Percentiles rank a stretch among this genome's conserved stretches.
These are phyloP conservation scores for Drosophila ironensis DNA, from an alignment of 1,140 invertebrate species.

Conservation along the genomic window DNA sequence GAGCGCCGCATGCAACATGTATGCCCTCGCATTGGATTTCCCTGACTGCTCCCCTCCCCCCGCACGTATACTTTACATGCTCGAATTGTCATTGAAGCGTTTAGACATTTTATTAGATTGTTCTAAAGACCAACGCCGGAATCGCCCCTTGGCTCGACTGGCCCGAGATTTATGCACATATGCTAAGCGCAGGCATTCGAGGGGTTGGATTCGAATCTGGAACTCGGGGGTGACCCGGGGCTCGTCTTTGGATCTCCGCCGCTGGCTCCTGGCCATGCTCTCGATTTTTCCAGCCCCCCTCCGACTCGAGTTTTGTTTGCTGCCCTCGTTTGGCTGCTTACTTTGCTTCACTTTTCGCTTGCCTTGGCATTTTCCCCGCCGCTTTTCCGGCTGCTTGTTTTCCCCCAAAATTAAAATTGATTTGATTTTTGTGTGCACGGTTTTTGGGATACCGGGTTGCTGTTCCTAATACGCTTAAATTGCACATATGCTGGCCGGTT, in stretches of 20 bases:
- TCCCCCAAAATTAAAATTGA: constrained; percentile 76
- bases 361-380: constrained; percentile 60
- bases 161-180: constrained; percentile 74
- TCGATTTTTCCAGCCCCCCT: constrained; percentile 6
- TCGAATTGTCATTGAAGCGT: constrained; percentile 80
- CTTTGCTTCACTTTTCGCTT: constrained; percentile 53
- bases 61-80: constrained; percentile 60
- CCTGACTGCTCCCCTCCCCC: not conserved
- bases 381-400: constrained; percentile 48
- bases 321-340: not conserved
- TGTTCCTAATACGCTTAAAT: constrained; percentile 51
- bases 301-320: constrained; percentile 7
- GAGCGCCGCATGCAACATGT: constrained; percentile 77
- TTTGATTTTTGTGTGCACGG: constrained; percentile 67
- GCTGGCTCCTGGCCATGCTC: constrained; percentile 24
- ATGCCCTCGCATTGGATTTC: constrained; percentile 18
- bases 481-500: constrained; percentile 50
- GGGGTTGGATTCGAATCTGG: constrained; percentile 42
- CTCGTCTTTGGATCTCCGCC: constrained; percentile 30
- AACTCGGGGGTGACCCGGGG: constrained; percentile 41
- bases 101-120: constrained; percentile 80
- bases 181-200: constrained; percentile 65
- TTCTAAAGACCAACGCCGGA: constrained; percentile 53
- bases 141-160: constrained; percentile 46
- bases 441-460: constrained; percentile 6